phyloP scores from a whole-genome alignment of 30 jellyfish, hydroid and myxozoan genomes.

The Aurelia sp. region DNA sequence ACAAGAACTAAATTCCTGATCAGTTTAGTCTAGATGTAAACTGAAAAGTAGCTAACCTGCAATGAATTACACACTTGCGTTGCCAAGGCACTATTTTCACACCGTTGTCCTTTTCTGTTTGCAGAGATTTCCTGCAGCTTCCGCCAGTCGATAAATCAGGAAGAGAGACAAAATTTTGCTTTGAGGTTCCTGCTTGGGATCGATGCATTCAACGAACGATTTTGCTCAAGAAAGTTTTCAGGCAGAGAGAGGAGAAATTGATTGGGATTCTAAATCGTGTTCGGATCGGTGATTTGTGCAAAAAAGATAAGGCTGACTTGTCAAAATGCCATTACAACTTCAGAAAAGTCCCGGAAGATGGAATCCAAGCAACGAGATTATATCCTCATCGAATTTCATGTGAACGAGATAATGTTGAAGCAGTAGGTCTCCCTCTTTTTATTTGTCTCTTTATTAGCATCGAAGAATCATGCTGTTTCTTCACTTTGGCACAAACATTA shows the following conservation, averaged over 20 bases:
- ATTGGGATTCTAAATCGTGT: constrained; percentile 69
- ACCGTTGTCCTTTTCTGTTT: no score
- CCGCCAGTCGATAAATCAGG: constrained; percentile 70
- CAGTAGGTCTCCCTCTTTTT: constrained; percentile 35
- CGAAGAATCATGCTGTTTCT: no score
- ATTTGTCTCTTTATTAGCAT: no score
- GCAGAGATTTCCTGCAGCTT: constrained; percentile 86
- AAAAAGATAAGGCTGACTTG: constrained; percentile 55
- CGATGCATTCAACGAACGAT: constrained; percentile 51
- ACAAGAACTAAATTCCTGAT: no score
- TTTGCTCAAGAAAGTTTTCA: constrained; percentile 68
- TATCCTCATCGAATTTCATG: constrained; percentile 72
- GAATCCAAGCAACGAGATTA: constrained; percentile 70
- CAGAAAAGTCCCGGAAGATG: constrained; percentile 48
- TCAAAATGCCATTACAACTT: constrained; percentile 53
- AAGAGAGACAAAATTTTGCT: constrained; percentile 48
- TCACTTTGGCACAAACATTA: no score
- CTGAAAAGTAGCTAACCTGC: no score
- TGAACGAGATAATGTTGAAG: constrained; percentile 63
- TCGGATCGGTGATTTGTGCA: constrained; percentile 58
- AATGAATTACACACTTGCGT: no score
- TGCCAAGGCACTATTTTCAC: no score
- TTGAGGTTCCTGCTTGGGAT: constrained; percentile 78
- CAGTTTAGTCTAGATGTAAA: no score
- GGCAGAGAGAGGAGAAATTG: constrained; percentile 68